These are phyloP conservation scores for Eristalinus aeneus DNA, from an alignment of 2,888 invertebrate species.

Conservation along the genomic window DNA sequence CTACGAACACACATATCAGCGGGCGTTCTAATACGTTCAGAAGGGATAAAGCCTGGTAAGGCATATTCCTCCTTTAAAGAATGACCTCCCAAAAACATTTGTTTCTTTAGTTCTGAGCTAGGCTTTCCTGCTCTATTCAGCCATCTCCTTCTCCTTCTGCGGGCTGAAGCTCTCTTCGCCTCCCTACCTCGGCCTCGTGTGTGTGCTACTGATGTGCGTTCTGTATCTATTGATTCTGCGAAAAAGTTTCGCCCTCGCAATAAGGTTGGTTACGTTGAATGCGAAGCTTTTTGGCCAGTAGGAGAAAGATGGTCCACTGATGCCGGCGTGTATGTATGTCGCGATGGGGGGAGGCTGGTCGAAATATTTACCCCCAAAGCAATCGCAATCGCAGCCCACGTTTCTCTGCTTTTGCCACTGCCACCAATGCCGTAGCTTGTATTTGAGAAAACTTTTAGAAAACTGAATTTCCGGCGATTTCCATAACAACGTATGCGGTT, in stretches of 20 bases:
- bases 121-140: conserved; percentile 22
- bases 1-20: neutral
- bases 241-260: conserved; percentile 67
- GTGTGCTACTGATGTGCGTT: conserved; percentile 63
- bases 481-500: conserved; percentile 13
- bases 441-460: conserved; percentile 67
- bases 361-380: conserved; percentile 43
- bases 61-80: conserved; percentile 65
- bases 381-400: conserved; percentile 47
- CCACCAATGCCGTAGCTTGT: conserved; percentile 22
- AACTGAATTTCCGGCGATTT: conserved; percentile 54
- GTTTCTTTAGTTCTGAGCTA: conserved; percentile 60
- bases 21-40: conserved; percentile 28
- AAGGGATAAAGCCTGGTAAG: conserved; percentile 53
- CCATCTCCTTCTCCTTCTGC: conserved; percentile 22
- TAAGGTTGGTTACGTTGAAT: conserved; percentile 55
- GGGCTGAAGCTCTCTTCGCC: conserved; percentile 6
- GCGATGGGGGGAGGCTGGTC: conserved; percentile 50
- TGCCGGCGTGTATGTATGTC: conserved; percentile 22
- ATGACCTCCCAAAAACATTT: conserved; percentile 69
- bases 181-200: conserved; percentile 44
- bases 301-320: conserved; percentile 34
- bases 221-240: conserved; percentile 70
- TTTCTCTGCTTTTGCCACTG: conserved; percentile 51
- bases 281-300: conserved; percentile 61